phyloP scores from a whole-genome alignment of 2,797 vertebrate species.

The Thalassophryne amazonica region DNA sequence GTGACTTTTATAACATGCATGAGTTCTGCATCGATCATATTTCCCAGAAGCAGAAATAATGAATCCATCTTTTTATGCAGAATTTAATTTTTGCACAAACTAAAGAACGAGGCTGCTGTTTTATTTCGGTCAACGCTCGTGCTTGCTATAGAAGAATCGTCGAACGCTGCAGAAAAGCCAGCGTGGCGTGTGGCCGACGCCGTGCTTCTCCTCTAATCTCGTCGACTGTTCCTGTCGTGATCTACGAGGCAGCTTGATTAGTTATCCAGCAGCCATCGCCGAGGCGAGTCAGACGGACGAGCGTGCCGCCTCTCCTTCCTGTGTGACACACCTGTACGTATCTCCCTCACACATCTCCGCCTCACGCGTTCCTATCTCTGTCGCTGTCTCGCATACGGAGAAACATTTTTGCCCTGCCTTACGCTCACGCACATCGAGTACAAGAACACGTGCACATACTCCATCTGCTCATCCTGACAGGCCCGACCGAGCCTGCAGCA shows the following conservation, averaged over 20 bases:
- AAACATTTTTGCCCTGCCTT: conserved; percentile 25
- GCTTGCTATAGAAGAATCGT: conserved; percentile 11
- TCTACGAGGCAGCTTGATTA: conserved; percentile 63
- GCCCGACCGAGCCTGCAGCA: conserved; percentile 47
- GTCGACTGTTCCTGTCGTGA: conserved; percentile 21
- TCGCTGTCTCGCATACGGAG: conserved; percentile 29
- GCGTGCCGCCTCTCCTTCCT: neutral
- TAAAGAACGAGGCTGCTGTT: neutral
- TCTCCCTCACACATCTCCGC: conserved; percentile 54
- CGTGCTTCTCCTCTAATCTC: conserved; percentile 44
- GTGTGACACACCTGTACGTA: conserved; percentile 53
- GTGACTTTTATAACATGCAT: too few species aligned
- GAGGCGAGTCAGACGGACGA: conserved; percentile 27
- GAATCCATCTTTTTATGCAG: too few species aligned
- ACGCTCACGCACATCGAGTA: conserved; percentile 5
- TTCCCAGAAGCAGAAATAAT: neutral
- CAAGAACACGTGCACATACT: conserved; percentile 9
- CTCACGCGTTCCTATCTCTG: conserved; percentile 40
- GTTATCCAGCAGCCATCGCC: conserved; percentile 59
- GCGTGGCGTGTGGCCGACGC: conserved; percentile 23
- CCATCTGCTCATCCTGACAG: conserved; percentile 59
- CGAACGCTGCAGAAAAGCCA: conserved; percentile 26
- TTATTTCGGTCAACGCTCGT: neutral
- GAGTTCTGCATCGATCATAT: conserved; percentile 1
- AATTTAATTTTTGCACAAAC: neutral